Conservation (phyloP, 2,888 invertebrate genomes). For the Dugesia japonica region DNA sequence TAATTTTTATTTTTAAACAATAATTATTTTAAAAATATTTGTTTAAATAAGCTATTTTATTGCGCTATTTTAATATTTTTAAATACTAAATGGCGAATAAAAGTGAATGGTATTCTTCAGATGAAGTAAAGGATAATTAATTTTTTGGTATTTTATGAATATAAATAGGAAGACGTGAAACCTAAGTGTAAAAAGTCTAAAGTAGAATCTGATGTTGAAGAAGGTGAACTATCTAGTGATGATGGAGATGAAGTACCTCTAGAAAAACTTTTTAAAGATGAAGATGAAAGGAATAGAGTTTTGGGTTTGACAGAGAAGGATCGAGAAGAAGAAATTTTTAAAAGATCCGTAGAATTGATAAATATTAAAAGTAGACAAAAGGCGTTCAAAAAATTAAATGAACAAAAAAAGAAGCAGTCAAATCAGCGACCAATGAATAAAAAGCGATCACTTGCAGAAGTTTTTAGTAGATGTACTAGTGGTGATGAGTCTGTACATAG, state of each 20-base stretch:
- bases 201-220: slow-evolving; percentile 16
- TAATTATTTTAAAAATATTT: background rate
- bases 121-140: background rate
- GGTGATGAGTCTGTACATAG: background rate
- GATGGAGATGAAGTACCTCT: slow-evolving; percentile 69
- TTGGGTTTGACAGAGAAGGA: slow-evolving; percentile 88
- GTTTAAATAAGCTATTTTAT: background rate
- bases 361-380: background rate
- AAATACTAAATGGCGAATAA: background rate
- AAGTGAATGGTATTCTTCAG: background rate
- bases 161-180: background rate
- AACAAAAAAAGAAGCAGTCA: slow-evolving; percentile 6
- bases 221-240: slow-evolving; percentile 32
- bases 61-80: background rate
- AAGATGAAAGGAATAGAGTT: slow-evolving; percentile 72
- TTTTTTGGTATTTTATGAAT: background rate
- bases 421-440: background rate
- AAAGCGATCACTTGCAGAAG: slow-evolving; percentile 8
- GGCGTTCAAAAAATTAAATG: background rate
- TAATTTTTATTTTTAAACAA: background rate
- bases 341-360: slow-evolving; percentile 58
- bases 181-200: background rate
- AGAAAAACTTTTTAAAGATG: slow-evolving; percentile 88
- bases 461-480: background rate
- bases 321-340: slow-evolving; percentile 85